Percentiles rank a stretch among this genome's conserved stretches.
Conservation (phyloP, 2,113 vertebrate species). For the Struthidea cinerea region DNA sequence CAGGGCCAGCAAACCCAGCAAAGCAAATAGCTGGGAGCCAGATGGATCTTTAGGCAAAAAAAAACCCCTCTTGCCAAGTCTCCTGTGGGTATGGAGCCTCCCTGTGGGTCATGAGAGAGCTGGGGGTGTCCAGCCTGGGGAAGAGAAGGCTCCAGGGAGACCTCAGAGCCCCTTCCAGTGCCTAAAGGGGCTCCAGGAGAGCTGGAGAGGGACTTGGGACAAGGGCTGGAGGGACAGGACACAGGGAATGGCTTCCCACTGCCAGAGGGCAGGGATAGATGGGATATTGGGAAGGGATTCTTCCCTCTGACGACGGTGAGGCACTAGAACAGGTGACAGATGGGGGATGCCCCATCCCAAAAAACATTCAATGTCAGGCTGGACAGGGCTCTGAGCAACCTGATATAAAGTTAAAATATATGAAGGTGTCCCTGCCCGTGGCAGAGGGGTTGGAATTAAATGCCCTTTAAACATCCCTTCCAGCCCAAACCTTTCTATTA, state of each 20-base stretch:
- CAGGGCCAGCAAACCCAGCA: neutral
- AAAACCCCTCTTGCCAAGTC: neutral
- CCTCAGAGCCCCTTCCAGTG: accelerated
- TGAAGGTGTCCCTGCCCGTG: neutral
- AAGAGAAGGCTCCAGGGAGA: neutral
- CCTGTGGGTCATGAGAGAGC: neutral
- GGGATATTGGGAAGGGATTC: accelerated
- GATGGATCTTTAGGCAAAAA: neutral
- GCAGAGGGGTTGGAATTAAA: neutral
- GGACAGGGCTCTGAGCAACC: neutral
- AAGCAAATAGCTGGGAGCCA: neutral
- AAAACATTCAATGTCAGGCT: neutral
- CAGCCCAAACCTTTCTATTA: neutral
- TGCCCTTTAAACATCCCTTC: neutral
- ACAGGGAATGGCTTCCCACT: neutral
- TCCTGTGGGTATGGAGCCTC: neutral
- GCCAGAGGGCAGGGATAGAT: neutral
- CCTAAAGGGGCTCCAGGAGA: neutral
- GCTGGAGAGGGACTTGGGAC: neutral
- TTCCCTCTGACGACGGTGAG: accelerated
- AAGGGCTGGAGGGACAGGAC: neutral
- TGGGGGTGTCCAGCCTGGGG: neutral
- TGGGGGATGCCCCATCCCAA: neutral
- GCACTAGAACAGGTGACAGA: too few relatives aligned
- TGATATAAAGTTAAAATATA: accelerated